Evolutionary conservation across 2,113 vertebrate genomes (phyloP).

Genomic region (Otus sunia): DNA sequence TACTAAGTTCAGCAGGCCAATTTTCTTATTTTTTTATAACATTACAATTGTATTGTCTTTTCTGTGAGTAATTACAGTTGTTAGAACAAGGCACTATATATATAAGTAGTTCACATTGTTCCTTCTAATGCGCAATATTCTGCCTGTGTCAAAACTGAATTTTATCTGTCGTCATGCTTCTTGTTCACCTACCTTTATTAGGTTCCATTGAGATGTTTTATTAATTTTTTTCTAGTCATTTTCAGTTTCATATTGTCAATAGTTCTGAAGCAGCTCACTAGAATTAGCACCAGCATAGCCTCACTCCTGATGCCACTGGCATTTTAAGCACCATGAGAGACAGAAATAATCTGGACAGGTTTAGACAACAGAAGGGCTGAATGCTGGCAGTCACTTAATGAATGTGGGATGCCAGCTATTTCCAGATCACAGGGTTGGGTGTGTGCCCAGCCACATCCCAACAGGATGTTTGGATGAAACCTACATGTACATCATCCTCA

Average conservation of each 20-base stretch:
- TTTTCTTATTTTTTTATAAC: neutral
- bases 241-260: neutral
- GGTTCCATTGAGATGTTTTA: neutral
- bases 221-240: neutral
- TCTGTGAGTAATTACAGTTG: neutral
- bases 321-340: neutral
- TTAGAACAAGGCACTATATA: neutral
- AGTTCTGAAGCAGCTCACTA: neutral
- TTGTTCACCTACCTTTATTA: neutral
- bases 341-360: neutral
- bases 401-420: neutral
- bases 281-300: neutral
- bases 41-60: neutral
- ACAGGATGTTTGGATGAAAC: neutral
- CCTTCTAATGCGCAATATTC: neutral
- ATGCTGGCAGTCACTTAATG: constrained; percentile 6
- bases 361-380: constrained; percentile 9
- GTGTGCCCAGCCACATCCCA: neutral
- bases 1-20: neutral
- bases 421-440: neutral
- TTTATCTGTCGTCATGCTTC: neutral
- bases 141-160: neutral
- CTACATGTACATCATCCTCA: neutral
- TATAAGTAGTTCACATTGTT: neutral
- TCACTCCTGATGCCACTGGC: neutral